These are phyloP conservation scores for Danionella dracula DNA, from an alignment of 2,797 vertebrate genomes.

Conservation along the genomic window DNA sequence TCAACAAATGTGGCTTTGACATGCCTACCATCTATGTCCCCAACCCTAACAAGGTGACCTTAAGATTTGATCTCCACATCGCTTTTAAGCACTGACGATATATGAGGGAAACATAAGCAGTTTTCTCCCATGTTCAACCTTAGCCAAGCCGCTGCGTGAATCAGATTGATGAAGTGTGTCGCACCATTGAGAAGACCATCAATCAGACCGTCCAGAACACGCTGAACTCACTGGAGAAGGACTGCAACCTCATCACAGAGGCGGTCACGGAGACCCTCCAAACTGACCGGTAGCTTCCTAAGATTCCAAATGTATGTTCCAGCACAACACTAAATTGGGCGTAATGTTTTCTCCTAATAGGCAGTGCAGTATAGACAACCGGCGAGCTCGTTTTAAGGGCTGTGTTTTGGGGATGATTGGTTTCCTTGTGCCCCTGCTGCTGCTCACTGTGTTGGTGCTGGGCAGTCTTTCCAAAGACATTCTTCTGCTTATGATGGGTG, in stretches of 20 bases:
- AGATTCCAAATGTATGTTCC: neutral
- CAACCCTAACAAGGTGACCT: slow-evolving; percentile 78
- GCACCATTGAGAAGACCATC: slow-evolving; percentile 78
- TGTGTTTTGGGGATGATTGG: slow-evolving; percentile 70
- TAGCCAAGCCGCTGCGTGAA: slow-evolving; percentile 80
- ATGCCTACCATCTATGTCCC: slow-evolving; percentile 84
- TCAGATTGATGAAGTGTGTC: slow-evolving; percentile 79
- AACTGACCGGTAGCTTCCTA: slow-evolving; percentile 59
- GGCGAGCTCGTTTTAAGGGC: slow-evolving; percentile 68
- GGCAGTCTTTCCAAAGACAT: slow-evolving; percentile 64
- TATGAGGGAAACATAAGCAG: no score
- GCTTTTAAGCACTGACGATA: no score
- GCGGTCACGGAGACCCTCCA: slow-evolving; percentile 61
- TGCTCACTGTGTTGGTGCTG: slow-evolving; percentile 66
- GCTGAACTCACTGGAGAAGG: slow-evolving; percentile 77
- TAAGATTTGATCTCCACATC: no score
- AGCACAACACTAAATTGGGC: no score
- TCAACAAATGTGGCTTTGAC: slow-evolving; percentile 86
- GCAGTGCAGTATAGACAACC: slow-evolving; percentile 59
- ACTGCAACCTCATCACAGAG: slow-evolving; percentile 74
- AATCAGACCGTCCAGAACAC: slow-evolving; percentile 82
- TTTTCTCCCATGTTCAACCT: no score
- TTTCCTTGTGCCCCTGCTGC: slow-evolving; percentile 69
- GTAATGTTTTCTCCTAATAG: slow-evolving; percentile 46
- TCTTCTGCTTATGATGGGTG: slow-evolving; percentile 62